Evolutionary conservation across 2,113 vertebrate genomes (phyloP).

Genomic region (Trachemys scripta): DNA sequence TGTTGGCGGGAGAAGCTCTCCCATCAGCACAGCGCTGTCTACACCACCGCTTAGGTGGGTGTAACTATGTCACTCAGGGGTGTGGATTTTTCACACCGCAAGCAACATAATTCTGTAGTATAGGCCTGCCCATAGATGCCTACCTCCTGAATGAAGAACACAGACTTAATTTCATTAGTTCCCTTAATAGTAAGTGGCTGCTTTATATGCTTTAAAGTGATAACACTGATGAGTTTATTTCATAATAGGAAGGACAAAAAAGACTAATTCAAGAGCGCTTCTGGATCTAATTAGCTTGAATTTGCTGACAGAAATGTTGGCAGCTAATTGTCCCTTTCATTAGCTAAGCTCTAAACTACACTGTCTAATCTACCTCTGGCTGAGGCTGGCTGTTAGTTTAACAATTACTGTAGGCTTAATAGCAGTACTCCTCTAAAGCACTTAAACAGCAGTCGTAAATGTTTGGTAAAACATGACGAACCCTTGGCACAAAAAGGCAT

Average conservation of each 20-base stretch:
- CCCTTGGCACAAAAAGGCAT: background rate
- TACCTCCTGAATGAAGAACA: constrained; percentile 5
- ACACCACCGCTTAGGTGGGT: background rate
- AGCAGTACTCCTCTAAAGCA: background rate
- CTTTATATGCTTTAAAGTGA: constrained; percentile 35
- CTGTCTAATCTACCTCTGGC: background rate
- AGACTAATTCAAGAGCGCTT: background rate
- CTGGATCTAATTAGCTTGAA: constrained; percentile 13
- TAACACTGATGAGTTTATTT: constrained; percentile 13
- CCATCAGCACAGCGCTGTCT: background rate
- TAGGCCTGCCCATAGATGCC: background rate
- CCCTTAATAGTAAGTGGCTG: constrained; percentile 22
- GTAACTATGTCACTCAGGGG: background rate
- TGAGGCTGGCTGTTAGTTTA: background rate
- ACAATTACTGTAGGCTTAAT: background rate
- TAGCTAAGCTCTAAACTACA: background rate
- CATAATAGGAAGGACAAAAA: constrained; percentile 20
- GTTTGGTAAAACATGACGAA: background rate
- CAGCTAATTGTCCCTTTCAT: background rate
- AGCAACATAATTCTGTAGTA: background rate
- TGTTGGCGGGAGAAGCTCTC: background rate
- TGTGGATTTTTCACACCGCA: background rate
- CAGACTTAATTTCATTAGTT: constrained; percentile 48
- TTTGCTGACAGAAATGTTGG: background rate
- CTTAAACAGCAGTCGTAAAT: background rate